Evolutionary conservation across 2,888 invertebrate genomes (phyloP), one percentile per base, ranked within the genome.

Genomic region (Troglohyphantes excavatus): DNA sequence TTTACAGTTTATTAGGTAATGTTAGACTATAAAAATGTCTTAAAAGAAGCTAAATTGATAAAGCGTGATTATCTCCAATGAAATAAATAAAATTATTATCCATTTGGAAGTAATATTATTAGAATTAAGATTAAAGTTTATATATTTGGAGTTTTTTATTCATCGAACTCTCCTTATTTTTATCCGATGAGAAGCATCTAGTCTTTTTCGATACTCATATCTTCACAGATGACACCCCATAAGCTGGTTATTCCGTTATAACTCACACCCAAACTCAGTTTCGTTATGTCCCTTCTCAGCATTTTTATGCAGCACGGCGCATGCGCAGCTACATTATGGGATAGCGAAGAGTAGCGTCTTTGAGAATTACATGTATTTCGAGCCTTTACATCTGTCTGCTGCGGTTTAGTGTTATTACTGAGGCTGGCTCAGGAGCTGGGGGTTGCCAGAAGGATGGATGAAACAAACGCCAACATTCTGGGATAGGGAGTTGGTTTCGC

Each of bases 391-490:
- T 67, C 75, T 76, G 76, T 86, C 85, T 78, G 76, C 70, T 86
- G 85, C 85, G 85, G 85, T 86, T 86, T 76, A 70, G 61, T 78
- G 61, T 68, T 78, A 78, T 78, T 78, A 78, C 85, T 39, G 68
- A 68, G 59, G 39, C 26, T 17, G 43, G 68, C 67, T 46, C 63
- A 21, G 53, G 53, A 39, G 29, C 17, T 29, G 43, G 43, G 85
- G 85, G 59, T 53, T 86, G 68, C 68, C 29, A 11, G 43, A 29
- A n/a, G 5, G 33, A 19, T 11, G 68, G 33, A 7, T 13, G 17
- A 53, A 53, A 53, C 53, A 53, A n/a, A 13, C 53, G 53, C 53
- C 53, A 53, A 53, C 5, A 17, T 53, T 33, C 65, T 65, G 13
- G 13, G 33, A 33, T n/a, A 9, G 33, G 33, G 33, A n/a, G n/a